Evolutionary conservation across 2,797 vertebrate genomes (phyloP).

Genomic region (Phoeniculus purpureus): DNA sequence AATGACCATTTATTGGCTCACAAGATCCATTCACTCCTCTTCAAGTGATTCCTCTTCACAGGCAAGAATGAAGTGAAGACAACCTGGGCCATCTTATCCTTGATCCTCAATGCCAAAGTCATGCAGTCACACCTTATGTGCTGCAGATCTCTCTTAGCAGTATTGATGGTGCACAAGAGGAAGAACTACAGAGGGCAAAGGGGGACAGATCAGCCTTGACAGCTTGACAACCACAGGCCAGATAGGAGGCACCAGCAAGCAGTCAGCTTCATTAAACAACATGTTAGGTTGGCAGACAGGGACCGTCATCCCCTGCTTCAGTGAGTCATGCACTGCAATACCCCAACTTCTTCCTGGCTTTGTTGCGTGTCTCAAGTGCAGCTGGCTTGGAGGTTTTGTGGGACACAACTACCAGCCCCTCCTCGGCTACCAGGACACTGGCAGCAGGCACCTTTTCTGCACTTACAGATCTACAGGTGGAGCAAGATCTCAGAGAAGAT

Average conservation of each 20-base stretch:
- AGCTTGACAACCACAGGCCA: neutral
- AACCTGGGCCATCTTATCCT: neutral
- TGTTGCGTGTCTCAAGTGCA: neutral
- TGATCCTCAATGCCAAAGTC: neutral
- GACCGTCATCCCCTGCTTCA: neutral
- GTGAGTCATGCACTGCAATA: neutral
- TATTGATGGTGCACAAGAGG: neutral
- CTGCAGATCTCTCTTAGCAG: neutral
- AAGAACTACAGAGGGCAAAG: neutral
- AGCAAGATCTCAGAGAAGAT: neutral
- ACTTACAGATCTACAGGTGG: neutral
- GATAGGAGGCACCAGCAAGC: neutral
- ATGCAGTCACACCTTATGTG: neutral
- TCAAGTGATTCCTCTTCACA: neutral
- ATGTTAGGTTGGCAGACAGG: neutral
- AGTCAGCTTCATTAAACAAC: neutral
- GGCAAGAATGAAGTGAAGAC: neutral
- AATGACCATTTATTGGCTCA: neutral
- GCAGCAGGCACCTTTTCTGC: neutral
- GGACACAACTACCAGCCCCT: neutral
- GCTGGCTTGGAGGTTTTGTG: neutral
- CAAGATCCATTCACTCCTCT: neutral
- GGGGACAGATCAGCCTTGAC: neutral
- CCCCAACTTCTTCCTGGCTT: neutral
- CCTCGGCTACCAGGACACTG: neutral